Percentiles rank a stretch among this genome's conserved stretches.
Conservation (phyloP, 2,888 invertebrate species). For the Cryptus viduatorius region DNA sequence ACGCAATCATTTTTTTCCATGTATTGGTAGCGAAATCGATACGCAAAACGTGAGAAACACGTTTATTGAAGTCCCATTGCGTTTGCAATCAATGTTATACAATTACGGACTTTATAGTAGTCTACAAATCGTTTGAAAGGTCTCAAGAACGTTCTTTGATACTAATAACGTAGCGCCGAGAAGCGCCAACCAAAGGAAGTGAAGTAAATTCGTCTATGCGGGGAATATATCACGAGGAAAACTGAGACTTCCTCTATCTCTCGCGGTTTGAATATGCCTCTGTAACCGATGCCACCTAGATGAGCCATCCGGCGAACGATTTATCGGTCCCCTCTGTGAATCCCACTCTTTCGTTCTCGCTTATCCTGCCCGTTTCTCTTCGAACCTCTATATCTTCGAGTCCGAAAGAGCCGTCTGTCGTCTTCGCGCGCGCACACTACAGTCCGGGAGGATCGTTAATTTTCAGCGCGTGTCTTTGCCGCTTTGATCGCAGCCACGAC, state of each 20-base stretch:
- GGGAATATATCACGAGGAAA: not conserved
- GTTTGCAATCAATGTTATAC: not conserved
- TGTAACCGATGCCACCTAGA: slow-evolving; percentile 61
- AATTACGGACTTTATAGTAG: not conserved
- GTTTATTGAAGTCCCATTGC: not conserved
- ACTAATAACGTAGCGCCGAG: not conserved
- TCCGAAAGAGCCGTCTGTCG: slow-evolving; percentile 64
- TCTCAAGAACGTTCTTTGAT: not conserved
- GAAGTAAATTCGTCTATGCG: not conserved
- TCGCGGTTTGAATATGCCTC: slow-evolving; percentile 45
- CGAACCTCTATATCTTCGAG: slow-evolving; percentile 46
- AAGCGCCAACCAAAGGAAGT: not conserved
- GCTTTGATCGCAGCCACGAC: slow-evolving; percentile 74
- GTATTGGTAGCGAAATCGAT: too few species aligned
- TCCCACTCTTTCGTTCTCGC: slow-evolving; percentile 37
- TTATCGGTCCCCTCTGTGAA: slow-evolving; percentile 57
- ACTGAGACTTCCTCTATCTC: slow-evolving; percentile 18
- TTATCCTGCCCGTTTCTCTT: slow-evolving; percentile 47
- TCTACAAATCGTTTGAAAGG: not conserved
- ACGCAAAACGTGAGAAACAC: too few species aligned
- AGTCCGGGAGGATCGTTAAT: slow-evolving; percentile 64
- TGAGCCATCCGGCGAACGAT: slow-evolving; percentile 58
- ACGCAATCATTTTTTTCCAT: too few species aligned
- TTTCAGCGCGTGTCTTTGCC: slow-evolving; percentile 71
- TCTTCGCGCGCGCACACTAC: slow-evolving; percentile 52